phyloP scores from a whole-genome alignment of 2,113 vertebrate species.

The Phylloscopus trochilus region DNA sequence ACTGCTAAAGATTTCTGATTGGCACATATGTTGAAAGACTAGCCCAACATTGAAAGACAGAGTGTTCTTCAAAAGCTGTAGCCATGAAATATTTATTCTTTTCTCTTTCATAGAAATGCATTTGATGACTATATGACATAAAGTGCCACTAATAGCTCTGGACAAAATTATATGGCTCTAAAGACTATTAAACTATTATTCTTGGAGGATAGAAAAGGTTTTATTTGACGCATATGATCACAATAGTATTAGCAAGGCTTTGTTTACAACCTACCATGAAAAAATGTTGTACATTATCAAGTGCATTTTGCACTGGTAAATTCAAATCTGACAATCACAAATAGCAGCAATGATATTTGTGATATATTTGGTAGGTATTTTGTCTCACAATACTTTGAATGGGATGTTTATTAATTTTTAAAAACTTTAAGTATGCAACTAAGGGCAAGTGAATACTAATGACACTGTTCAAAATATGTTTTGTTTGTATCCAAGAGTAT shows the following conservation, averaged over 20 bases:
- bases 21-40: constrained; percentile 67
- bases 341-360: neutral
- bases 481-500: constrained; percentile 42
- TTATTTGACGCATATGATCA: constrained; percentile 49
- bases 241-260: constrained; percentile 39
- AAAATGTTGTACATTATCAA: constrained; percentile 14
- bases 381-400: neutral
- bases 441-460: constrained; percentile 31
- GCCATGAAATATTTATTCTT: constrained; percentile 76
- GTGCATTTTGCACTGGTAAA: neutral
- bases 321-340: constrained; percentile 27
- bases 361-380: neutral
- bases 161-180: constrained; percentile 64
- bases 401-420: constrained; percentile 51
- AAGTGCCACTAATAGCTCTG: constrained; percentile 69
- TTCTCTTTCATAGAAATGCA: constrained; percentile 65
- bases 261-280: constrained; percentile 30
- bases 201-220: constrained; percentile 44
- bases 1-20: constrained; percentile 72
- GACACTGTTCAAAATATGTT: neutral
- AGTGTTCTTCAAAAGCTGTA: constrained; percentile 67
- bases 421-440: constrained; percentile 25
- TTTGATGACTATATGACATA: constrained; percentile 66
- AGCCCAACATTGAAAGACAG: constrained; percentile 60
- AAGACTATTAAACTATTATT: constrained; percentile 68